Evolutionary conservation across 2,797 vertebrate species (phyloP), one percentile per base, ranked within the genome.

Genomic region (Diceros bicornis): DNA sequence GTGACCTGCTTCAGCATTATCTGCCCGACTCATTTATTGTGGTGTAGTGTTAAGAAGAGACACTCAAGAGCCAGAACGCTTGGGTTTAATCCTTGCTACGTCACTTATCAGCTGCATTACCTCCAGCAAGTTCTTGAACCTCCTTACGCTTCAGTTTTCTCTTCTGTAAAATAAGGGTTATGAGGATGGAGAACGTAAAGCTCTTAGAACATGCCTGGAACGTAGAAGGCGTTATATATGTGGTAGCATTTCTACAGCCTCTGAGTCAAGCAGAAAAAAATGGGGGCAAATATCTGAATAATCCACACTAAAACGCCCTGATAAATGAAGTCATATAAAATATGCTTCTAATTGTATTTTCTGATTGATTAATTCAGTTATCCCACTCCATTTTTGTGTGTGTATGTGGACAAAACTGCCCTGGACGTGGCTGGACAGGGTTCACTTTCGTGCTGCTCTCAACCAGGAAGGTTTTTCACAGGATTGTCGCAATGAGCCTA

Each of bases 271-370:
- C 44, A 37, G 37, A 34, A 23, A 44, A 55, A 72, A 34, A 55
- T 37, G 50, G 37, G 18, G 14, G 27, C 74, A 95, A 71, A 37
- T 83, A 77, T 69, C 62, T 92, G 78, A 89, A 61, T 88, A 85
- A 82, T 68, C 79, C 25, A 47, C 50, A 29, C 75, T n/a, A 37
- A 92, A 89, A 90, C 23, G 13, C 27, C 59, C 55, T 82, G 55
- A 72, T 86, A 83, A 92, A n/a, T 86, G 75, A 96, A 84, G 55
- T 69, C 81, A 82, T 82, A 71, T 79, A 41, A 72, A 66, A 25
- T 23, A 59, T 59, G 25, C 7, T 77, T 55, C 84, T 71, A 57
- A 50, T 44, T 83, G 14, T 88, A 61, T 66, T 89, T 89, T 87
- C 66, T 82, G 37, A 74, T 29, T 74, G 64, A 59, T 87, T 14